These are phyloP conservation scores for Hemaris fuciformis DNA, from an alignment of 2,888 invertebrate genomes.

Conservation along the genomic window DNA sequence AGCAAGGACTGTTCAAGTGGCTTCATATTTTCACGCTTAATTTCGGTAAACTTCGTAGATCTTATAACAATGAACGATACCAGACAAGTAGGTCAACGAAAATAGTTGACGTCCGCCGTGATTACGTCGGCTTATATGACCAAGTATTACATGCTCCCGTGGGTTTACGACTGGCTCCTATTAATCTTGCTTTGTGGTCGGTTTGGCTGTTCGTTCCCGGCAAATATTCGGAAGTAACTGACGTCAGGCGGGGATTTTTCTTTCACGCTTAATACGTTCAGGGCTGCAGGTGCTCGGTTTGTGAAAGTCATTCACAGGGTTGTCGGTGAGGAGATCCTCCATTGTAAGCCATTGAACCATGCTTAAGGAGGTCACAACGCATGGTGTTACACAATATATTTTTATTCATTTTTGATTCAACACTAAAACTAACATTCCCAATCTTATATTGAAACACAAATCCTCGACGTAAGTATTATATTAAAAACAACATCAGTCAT, in stretches of 20 bases:
- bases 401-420: too few relatives aligned
- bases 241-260: slow-evolving; percentile 14
- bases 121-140: slow-evolving; percentile 30
- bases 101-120: slow-evolving; percentile 29
- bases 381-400: too few relatives aligned
- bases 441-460: too few relatives aligned
- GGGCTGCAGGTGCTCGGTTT: background rate
- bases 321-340: background rate
- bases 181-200: slow-evolving; percentile 33
- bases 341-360: too few relatives aligned
- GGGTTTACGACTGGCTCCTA: slow-evolving; percentile 33
- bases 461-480: too few relatives aligned
- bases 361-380: too few relatives aligned
- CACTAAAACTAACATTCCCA: too few relatives aligned
- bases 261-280: background rate
- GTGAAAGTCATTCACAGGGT: background rate
- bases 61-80: slow-evolving; percentile 10
- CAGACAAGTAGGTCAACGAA: slow-evolving; percentile 20
- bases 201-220: slow-evolving; percentile 20
- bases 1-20: too few relatives aligned
- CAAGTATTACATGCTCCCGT: slow-evolving; percentile 36
- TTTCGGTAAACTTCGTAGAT: background rate
- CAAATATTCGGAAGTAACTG: slow-evolving; percentile 33
- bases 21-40: background rate
- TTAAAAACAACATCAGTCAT: too few relatives aligned